phyloP scores from a whole-genome alignment of 2,888 invertebrate species.

The Alsophila aescularia region DNA sequence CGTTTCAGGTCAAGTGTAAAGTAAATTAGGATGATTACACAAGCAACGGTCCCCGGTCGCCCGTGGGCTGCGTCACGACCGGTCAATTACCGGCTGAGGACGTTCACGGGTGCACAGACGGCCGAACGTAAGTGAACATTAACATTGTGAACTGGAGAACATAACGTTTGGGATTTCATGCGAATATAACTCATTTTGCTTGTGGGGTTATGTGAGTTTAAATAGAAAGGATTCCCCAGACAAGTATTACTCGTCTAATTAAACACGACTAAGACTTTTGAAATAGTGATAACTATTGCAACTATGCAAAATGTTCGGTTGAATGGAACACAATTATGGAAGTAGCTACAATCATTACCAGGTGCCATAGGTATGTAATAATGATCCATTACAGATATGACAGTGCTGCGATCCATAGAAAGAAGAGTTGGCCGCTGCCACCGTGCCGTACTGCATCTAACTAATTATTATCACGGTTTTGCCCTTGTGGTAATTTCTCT shows the following conservation, averaged over 20 bases:
- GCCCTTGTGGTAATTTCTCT: no score
- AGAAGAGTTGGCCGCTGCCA: no score
- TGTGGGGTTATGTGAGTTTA: neutral
- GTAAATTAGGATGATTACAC: slow-evolving; percentile 44
- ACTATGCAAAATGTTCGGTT: no score
- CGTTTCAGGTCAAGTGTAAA: slow-evolving; percentile 53
- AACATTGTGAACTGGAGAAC: neutral
- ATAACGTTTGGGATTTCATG: neutral
- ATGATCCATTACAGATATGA: no score
- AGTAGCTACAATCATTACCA: no score
- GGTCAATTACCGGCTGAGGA: slow-evolving; percentile 14
- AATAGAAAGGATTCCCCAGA: neutral
- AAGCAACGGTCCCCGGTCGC: slow-evolving; percentile 23
- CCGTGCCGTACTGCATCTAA: no score
- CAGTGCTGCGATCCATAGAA: no score
- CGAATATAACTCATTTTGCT: neutral
- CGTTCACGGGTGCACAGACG: neutral
- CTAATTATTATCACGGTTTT: no score
- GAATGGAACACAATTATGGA: no score
- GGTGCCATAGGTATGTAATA: no score
- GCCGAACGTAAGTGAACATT: neutral
- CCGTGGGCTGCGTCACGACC: slow-evolving; percentile 1
- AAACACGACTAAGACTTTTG: no score
- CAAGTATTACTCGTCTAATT: neutral
- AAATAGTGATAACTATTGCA: no score